phyloP scores from a whole-genome alignment of 2,113 vertebrate species.

The Actinemys pallida region DNA sequence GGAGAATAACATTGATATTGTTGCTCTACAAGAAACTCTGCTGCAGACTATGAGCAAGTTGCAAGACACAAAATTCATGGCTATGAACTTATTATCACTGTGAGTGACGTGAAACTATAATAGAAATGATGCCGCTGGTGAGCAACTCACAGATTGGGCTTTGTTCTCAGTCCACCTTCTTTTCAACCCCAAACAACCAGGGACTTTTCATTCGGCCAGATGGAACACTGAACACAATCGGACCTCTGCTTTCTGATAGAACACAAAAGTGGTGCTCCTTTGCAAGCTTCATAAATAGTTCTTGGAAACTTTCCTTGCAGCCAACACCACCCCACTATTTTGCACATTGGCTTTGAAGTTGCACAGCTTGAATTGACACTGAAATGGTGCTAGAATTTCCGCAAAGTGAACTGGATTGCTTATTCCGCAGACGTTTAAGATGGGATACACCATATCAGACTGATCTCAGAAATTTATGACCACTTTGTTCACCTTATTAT shows the following conservation, averaged over 20 bases:
- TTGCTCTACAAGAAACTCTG: not conserved
- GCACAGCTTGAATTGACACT: not conserved
- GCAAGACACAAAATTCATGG: not conserved
- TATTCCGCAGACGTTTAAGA: not conserved
- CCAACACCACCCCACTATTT: too few relatives aligned
- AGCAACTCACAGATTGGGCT: not conserved
- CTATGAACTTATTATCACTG: not conserved
- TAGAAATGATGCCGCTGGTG: not conserved
- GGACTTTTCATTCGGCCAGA: too few relatives aligned
- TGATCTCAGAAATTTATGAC: not conserved
- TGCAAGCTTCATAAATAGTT: too few relatives aligned
- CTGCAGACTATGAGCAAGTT: not conserved
- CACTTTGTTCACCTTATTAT: not conserved
- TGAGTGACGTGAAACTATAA: not conserved
- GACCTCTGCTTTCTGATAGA: too few relatives aligned
- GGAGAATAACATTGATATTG: not conserved
- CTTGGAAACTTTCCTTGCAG: too few relatives aligned
- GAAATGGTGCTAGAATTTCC: not conserved
- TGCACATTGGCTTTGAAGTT: not conserved
- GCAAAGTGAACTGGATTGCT: not conserved
- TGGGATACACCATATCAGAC: too few relatives aligned
- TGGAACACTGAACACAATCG: too few relatives aligned
- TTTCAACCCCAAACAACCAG: not conserved
- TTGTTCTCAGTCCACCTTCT: too few relatives aligned
- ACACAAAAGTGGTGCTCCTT: too few relatives aligned